phyloP scores from a whole-genome alignment of 2,888 invertebrate genomes.

The Thymelicus acteon region DNA sequence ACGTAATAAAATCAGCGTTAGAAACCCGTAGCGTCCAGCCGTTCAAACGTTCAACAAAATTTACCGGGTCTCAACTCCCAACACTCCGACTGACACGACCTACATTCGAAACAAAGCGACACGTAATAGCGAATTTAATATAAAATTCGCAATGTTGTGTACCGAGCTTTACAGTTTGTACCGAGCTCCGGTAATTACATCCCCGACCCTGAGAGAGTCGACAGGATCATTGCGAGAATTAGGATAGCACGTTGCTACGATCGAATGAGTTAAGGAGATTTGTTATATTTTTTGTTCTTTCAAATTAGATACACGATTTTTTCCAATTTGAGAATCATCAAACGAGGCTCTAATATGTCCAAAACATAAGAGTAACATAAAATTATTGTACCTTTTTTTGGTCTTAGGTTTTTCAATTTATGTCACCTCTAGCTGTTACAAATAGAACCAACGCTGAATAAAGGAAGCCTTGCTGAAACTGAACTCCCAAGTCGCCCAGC shows the following conservation, averaged over 20 bases:
- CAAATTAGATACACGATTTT: not conserved
- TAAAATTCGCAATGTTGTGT: slow-evolving; percentile 29
- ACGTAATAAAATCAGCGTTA: slow-evolving; percentile 13
- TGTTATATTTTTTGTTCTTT: not conserved
- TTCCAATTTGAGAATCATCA: not conserved
- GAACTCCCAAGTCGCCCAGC: too few species aligned
- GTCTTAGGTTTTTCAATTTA: too few species aligned
- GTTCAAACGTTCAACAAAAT: slow-evolving; percentile 8
- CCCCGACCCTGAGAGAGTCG: not conserved
- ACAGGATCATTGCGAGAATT: not conserved
- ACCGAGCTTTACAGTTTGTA: slow-evolving; percentile 6
- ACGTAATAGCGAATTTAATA: slow-evolving; percentile 33
- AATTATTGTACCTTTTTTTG: too few species aligned
- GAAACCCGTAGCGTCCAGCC: slow-evolving; percentile 6
- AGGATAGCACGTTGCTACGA: not conserved
- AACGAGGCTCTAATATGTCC: too few species aligned
- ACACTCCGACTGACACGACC: slow-evolving; percentile 18
- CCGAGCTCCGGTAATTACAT: not conserved
- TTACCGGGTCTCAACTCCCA: not conserved
- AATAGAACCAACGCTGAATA: too few species aligned
- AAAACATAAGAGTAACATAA: too few species aligned
- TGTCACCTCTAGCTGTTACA: too few species aligned
- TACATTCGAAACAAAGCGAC: slow-evolving; percentile 28
- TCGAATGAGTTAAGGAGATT: not conserved
- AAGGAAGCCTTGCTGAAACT: too few species aligned